phyloP scores from a whole-genome alignment of 92 coral and sea anemone species.

The Parazoanthus atlanticus region DNA sequence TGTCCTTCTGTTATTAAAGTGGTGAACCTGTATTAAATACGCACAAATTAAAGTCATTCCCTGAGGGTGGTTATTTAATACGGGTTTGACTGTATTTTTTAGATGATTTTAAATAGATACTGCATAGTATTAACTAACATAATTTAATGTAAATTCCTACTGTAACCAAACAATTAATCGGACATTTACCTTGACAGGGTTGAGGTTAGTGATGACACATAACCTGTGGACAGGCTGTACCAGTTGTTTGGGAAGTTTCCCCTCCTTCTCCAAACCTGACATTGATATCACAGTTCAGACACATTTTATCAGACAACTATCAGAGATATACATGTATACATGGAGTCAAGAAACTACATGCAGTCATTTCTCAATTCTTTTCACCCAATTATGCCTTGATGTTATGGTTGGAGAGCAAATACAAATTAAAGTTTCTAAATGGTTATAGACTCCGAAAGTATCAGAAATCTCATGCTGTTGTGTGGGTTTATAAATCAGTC shows the following conservation, averaged over 20 bases:
- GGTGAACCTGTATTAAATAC: too few relatives aligned
- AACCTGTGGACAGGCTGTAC: conserved; percentile 77
- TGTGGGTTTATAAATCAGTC: not conserved
- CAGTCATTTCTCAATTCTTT: not conserved
- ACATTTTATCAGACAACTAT: too few relatives aligned
- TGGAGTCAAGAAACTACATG: not conserved
- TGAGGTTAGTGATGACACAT: conserved; percentile 73
- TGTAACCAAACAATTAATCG: not conserved
- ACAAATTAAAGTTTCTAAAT: not conserved
- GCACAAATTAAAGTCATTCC: too few relatives aligned
- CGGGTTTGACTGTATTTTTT: too few relatives aligned
- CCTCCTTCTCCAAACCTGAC: conserved; percentile 83
- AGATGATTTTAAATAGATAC: too few relatives aligned
- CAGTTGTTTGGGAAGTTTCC: conserved; percentile 74
- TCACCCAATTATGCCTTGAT: too few relatives aligned
- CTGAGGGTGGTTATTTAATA: too few relatives aligned
- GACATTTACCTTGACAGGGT: conserved; percentile 84
- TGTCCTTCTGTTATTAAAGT: too few relatives aligned
- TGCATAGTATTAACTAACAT: too few relatives aligned
- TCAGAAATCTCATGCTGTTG: not conserved
- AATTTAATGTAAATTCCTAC: not conserved
- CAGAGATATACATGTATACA: not conserved
- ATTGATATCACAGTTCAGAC: not conserved
- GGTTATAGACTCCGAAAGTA: too few relatives aligned
- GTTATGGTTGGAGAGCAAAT: not conserved